Conservation (phyloP, 1,140 invertebrate species). For the Xylocopa sonorina region DNA sequence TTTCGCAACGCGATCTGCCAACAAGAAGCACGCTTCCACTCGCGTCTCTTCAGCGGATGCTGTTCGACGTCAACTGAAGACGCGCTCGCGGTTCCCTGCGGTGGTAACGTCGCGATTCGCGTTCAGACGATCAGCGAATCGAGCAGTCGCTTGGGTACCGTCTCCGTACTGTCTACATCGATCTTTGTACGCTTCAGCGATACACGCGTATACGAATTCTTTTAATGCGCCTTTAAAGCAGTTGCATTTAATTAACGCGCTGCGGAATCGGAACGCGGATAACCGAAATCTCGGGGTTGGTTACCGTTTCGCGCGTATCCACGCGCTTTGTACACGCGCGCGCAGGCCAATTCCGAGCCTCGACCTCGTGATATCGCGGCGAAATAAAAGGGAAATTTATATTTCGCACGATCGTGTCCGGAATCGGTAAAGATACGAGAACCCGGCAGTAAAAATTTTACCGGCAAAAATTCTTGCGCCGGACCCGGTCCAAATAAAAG, state of each 20-base stretch:
- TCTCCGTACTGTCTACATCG: no score
- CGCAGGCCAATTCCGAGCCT: background rate
- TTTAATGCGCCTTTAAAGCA: conserved; percentile 17
- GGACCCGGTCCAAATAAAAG: conserved; percentile 21
- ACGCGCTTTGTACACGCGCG: no score
- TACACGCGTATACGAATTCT: conserved; percentile 17
- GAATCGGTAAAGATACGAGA: conserved; percentile 38
- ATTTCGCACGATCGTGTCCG: conserved; percentile 38
- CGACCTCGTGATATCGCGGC: conserved; percentile 24
- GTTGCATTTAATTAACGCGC: conserved; percentile 37
- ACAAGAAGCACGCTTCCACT: conserved; percentile 7
- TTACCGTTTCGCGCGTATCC: conserved; percentile 8
- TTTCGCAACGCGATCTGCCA: background rate
- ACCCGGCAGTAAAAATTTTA: conserved; percentile 31
- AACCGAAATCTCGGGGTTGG: conserved; percentile 24
- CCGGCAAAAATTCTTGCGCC: conserved; percentile 22
- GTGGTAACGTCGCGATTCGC: background rate
- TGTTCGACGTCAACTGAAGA: conserved; percentile 48
- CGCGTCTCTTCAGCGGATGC: conserved; percentile 17
- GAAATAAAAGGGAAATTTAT: conserved; percentile 49
- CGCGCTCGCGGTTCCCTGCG: conserved; percentile 50
- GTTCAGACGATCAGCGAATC: conserved; percentile 62
- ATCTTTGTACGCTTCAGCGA: background rate
- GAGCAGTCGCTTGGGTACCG: background rate
- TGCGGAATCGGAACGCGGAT: background rate